Evolutionary conservation across 2,113 vertebrate species (phyloP).

Genomic region (Hippocampus abdominalis): DNA sequence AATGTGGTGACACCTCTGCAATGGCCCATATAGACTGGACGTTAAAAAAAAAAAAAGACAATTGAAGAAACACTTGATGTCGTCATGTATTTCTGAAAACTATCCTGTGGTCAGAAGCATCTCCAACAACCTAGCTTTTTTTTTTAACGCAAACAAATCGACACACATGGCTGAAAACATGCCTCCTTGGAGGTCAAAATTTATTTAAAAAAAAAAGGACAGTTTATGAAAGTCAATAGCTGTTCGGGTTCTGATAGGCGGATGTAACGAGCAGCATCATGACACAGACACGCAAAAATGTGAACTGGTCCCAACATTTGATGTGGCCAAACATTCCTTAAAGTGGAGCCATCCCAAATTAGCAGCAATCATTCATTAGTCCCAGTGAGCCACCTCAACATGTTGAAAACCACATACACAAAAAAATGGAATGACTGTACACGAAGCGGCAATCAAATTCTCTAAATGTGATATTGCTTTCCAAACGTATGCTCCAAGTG

Average conservation of each 20-base stretch:
- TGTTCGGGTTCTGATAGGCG: conserved; percentile 19
- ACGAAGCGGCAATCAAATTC: conserved; percentile 16
- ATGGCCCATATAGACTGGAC: too few relatives aligned
- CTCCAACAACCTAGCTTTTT: not conserved
- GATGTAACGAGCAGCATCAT: conserved; percentile 36
- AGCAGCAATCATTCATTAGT: conserved; percentile 51
- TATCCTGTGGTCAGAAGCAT: not conserved
- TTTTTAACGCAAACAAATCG: not conserved
- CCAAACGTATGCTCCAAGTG: conserved; percentile 25
- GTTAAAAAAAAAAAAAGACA: too few relatives aligned
- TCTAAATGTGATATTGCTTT: conserved; percentile 28
- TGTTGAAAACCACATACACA: conserved; percentile 9
- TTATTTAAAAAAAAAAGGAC: conserved; percentile 45
- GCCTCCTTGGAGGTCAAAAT: conserved; percentile 2
- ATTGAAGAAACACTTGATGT: too few relatives aligned
- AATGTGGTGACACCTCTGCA: too few relatives aligned
- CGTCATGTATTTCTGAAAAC: not conserved
- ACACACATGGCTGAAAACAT: conserved; percentile 32
- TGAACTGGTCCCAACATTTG: conserved; percentile 28
- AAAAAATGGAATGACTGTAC: conserved; percentile 25
- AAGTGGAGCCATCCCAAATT: conserved; percentile 34
- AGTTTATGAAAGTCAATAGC: conserved; percentile 48
- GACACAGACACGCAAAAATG: conserved; percentile 36
- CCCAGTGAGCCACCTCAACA: conserved; percentile 23
- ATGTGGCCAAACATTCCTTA: conserved; percentile 15